These are phyloP conservation scores for Sabatieria punctata DNA, from an alignment of 2,888 invertebrate genomes.

Conservation along the genomic window DNA sequence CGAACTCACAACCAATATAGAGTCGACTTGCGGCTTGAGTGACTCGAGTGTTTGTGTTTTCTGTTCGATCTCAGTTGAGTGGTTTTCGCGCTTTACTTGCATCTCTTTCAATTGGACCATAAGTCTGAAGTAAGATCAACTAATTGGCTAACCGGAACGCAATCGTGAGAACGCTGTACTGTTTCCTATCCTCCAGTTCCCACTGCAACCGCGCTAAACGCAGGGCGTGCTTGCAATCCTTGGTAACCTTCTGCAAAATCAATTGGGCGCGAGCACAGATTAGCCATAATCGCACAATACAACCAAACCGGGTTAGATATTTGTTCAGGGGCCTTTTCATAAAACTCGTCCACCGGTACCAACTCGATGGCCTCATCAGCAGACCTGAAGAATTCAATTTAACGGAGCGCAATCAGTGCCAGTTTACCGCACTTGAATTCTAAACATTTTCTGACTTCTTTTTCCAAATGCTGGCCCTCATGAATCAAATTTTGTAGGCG, in stretches of 20 bases:
- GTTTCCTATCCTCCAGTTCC: slow-evolving; percentile 72
- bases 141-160: background rate
- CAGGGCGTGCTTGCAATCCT: slow-evolving; percentile 54
- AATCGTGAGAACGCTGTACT: slow-evolving; percentile 29
- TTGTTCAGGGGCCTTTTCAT: slow-evolving; percentile 53
- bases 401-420: background rate
- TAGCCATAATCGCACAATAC: no score
- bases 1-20: no score
- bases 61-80: slow-evolving; percentile 54
- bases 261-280: no score
- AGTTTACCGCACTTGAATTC: slow-evolving; percentile 56
- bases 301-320: slow-evolving; percentile 53
- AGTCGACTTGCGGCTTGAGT: slow-evolving; percentile 56
- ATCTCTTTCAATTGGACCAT: slow-evolving; percentile 56
- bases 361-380: slow-evolving; percentile 82
- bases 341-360: slow-evolving; percentile 64
- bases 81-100: slow-evolving; percentile 55
- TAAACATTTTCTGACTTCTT: slow-evolving; percentile 81
- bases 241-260: no score
- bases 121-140: slow-evolving; percentile 34
- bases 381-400: slow-evolving; percentile 42
- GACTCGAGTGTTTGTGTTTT: slow-evolving; percentile 60
- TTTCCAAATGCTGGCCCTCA: slow-evolving; percentile 77
- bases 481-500: slow-evolving; percentile 81
- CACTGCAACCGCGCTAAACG: slow-evolving; percentile 71